phyloP scores from a whole-genome alignment of 2,888 invertebrate genomes.

The Torymus auratus region DNA sequence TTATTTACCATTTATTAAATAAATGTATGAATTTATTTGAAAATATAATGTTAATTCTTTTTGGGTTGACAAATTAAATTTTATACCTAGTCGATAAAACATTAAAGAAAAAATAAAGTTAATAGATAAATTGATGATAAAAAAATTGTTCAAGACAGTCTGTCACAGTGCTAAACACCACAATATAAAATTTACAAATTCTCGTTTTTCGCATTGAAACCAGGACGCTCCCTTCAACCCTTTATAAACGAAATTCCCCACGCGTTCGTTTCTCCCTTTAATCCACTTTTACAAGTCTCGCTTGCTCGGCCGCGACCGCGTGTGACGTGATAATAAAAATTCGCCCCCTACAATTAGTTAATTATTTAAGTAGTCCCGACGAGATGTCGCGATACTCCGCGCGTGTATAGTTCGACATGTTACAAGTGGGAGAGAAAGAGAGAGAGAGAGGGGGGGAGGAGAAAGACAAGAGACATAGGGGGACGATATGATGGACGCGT shows the following conservation, averaged over 20 bases:
- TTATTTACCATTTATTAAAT: no score
- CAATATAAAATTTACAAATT: no score
- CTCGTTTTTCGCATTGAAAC: not conserved
- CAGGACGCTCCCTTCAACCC: not conserved
- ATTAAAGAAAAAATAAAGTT: no score
- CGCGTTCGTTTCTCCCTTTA: constrained; percentile 17
- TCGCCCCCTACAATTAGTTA: constrained; percentile 65
- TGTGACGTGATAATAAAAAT: constrained; percentile 47
- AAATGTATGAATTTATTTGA: no score
- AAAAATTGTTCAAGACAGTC: no score
- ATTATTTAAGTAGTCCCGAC: constrained; percentile 63
- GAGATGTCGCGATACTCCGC: not conserved
- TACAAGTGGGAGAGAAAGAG: constrained; percentile 14
- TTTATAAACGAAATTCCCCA: constrained; percentile 26
- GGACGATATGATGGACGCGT: constrained; percentile 3
- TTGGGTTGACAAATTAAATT: no score
- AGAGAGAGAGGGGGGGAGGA: constrained; percentile 2
- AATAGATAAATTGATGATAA: no score
- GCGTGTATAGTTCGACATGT: not conserved
- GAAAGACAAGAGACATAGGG: no score
- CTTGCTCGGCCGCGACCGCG: not conserved
- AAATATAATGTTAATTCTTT: no score
- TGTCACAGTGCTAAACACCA: no score
- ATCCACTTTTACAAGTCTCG: constrained; percentile 30
- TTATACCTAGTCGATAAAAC: no score